Evolutionary conservation across 1,140 invertebrate genomes (phyloP), one percentile per base, ranked within the genome.

Genomic region (Danaus plexippus): DNA sequence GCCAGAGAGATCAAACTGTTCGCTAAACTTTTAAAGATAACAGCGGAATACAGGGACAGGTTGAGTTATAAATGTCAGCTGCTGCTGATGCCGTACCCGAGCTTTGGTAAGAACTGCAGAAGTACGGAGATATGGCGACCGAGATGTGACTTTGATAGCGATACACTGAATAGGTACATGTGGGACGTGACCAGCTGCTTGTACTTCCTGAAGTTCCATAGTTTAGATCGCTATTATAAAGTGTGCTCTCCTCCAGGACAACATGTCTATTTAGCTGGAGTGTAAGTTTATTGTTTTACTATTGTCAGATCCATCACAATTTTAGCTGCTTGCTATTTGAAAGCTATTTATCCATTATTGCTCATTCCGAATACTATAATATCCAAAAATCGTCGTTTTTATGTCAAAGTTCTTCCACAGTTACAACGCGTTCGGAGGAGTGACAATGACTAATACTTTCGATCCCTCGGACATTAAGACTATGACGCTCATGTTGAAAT

Each of bases 171-270:
- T 41, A 68, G 64, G 66, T 92, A 92, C 69, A 89, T 90, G 71
- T 91, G 90, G 75, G 91, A 92, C 80, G 88, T 90, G 4, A 90
- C 90, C 52, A 92, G 90, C 54, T 90, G 90, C 13, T 83, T 92
- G 64, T 90, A 87, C 44, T 90, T 92, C 61, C 74, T 92, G 47
- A 91, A 91, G 66, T 88, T 89, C 57, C 90, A 89, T 63, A 90
- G 88, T 52, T 80, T 92, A 43, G 90, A 91, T 32, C 85, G 89
- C 7, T 88, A 91, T 56, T 92, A 90, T 69, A 92, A 91, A 77
- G 83, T 92, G 2, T 90, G 90, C 59, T 87, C 90, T 41, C 87
- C 89, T 57, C 90, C 90, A 9, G 91, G 91, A 62, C 90, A 91
- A 73, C 82, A 88, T 12, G 80, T 87, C 72, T 81, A 74, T 60